Conservation (phyloP, 92 coral and sea anemone species). For the Siderastrea radians region DNA sequence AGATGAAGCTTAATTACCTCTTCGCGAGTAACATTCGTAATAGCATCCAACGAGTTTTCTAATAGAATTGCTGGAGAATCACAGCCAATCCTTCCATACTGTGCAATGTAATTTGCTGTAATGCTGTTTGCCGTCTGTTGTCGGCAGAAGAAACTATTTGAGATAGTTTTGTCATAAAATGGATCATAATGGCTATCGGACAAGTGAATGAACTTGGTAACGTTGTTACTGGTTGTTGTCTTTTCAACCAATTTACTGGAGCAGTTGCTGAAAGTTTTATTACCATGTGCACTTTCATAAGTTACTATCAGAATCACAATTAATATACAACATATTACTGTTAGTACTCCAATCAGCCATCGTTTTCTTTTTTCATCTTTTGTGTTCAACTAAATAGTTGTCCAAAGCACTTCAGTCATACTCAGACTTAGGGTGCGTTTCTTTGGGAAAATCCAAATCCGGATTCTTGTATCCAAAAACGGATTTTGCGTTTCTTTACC, state of each 20-base stretch:
- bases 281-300: conserved; percentile 52
- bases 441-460: too few relatives aligned
- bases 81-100: conserved; percentile 89
- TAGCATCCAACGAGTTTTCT: conserved; percentile 70
- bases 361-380: conserved; percentile 80
- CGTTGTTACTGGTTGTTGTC: not conserved
- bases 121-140: conserved; percentile 44
- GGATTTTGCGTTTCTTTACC: too few relatives aligned
- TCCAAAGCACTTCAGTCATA: not conserved
- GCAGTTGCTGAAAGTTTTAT: not conserved
- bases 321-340: conserved; percentile 60
- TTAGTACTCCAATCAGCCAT: conserved; percentile 50
- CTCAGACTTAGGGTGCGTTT: too few relatives aligned
- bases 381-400: not conserved
- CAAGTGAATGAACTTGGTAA: conserved; percentile 77
- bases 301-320: conserved; percentile 75
- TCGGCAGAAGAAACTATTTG: conserved; percentile 74
- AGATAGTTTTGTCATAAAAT: conserved; percentile 65
- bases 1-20: conserved; percentile 64
- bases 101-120: conserved; percentile 77
- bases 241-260: not conserved
- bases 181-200: conserved; percentile 90
- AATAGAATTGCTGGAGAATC: conserved; percentile 83
- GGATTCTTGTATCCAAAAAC: too few relatives aligned
- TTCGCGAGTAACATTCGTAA: conserved; percentile 52